These are phyloP conservation scores for Hylomyscus alleni DNA, from an alignment of 2,797 vertebrate species.

Conservation along the genomic window DNA sequence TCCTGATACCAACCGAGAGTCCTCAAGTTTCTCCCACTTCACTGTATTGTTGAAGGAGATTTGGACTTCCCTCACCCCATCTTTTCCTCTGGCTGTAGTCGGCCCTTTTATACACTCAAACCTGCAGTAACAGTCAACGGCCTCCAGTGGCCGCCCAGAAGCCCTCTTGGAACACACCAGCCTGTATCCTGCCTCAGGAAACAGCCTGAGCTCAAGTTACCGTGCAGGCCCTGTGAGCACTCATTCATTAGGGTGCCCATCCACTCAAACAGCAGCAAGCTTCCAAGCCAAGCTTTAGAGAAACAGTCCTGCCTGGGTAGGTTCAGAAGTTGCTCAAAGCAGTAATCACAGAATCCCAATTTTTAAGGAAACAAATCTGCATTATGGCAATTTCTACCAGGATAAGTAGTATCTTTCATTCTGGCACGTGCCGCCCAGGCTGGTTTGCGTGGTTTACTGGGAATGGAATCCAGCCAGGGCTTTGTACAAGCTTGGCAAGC, in stretches of 20 bases:
- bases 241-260: background rate
- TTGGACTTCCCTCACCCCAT: background rate
- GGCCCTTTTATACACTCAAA: background rate
- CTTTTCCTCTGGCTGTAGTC: background rate
- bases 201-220: background rate
- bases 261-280: background rate
- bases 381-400: background rate
- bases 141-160: background rate
- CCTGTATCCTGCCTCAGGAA: background rate
- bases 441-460: background rate
- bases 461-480: background rate
- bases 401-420: background rate
- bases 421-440: background rate
- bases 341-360: background rate
- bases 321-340: background rate
- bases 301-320: background rate
- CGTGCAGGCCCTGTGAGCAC: background rate
- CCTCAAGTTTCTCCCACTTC: background rate
- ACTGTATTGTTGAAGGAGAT: background rate
- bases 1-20: background rate
- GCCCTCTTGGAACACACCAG: background rate
- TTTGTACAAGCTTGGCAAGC: too few species aligned
- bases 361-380: conserved; percentile 2
- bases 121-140: background rate
- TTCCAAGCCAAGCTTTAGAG: background rate